Evolutionary conservation across 64 coral and sea anemone species (phyloP), one percentile per base, ranked within the genome.

Genomic region (Montipora sp.): DNA sequence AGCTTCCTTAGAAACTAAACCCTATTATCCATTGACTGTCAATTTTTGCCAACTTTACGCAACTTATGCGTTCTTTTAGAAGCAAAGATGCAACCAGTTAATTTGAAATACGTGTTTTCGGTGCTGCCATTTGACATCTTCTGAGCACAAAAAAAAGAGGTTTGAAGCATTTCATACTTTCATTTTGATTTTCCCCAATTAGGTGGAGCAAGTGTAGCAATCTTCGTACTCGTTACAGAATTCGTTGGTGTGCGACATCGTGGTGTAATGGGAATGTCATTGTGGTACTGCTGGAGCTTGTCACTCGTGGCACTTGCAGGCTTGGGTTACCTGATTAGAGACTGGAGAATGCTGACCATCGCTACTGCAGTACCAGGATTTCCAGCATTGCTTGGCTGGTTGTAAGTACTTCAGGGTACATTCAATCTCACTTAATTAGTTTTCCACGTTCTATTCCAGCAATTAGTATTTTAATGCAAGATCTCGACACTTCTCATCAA

Each of bases 231-330:
- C 5, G 83, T 95, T 59, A 91, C 83, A 19, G 93, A 95, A 79
- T 95, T 91, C 50, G 89, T 95, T 7, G 93, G 93, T 45, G 83
- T 91, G 3, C 75, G 72, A 19, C 93, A 95, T 48, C 93, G 93
- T 12, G 69, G 90, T 73, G 77, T 78, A 3, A 90, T 91, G 51
- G 93, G 93, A 18, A 87, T 91, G 47, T 82, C 86, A n/a, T 23
- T 95, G 7, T 95, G 93, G 93, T 91, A 87, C 66, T 83, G 89
- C 19, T 95, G 89, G 89, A 85, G 90, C 14, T 20, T 91, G 2
- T 59, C 89, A 5, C 81, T 95, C 12, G 72, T 91, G 60, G 11
- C 48, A 5, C 49, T 95, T 10, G 81, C 89, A 11, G 87, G 77
- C 36, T 48, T 95, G 21, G 93, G 58, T 23, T 95, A 95, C 44